Percentiles rank a stretch among this genome's conserved stretches.
phyloP scores from a whole-genome alignment of 2,888 invertebrate species.

The Pseudanteris insignis region DNA sequence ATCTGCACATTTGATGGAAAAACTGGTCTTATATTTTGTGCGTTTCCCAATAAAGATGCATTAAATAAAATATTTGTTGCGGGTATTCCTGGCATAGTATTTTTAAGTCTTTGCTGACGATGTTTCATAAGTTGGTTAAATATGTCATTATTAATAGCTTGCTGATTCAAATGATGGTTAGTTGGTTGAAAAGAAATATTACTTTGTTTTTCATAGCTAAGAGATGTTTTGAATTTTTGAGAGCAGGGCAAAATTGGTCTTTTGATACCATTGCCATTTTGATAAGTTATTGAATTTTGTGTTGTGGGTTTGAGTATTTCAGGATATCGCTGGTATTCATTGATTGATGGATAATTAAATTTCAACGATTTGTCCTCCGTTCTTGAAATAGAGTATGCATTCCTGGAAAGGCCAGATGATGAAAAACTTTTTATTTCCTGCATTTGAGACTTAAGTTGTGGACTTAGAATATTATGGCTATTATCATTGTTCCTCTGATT shows the following conservation, averaged over 20 bases:
- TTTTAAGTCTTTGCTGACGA: conserved; percentile 51
- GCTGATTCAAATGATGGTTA: conserved; percentile 53
- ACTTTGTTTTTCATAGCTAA: conserved; percentile 53
- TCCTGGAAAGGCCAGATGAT: conserved; percentile 58
- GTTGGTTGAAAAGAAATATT: conserved; percentile 52
- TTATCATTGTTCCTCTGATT: conserved; percentile 57
- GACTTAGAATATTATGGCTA: conserved; percentile 55
- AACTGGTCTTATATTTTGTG: conserved; percentile 47
- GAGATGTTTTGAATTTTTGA: conserved; percentile 54
- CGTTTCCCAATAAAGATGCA: conserved; percentile 54
- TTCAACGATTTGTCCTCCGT: conserved; percentile 53
- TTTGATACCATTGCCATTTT: conserved; percentile 50
- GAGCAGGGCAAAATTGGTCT: conserved; percentile 49
- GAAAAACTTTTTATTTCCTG: conserved; percentile 52
- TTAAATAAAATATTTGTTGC: conserved; percentile 59
- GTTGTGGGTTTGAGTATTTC: conserved; percentile 55
- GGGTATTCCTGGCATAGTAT: conserved; percentile 49
- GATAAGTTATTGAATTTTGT: conserved; percentile 51
- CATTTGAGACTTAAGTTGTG: conserved; percentile 27
- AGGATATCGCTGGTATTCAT: conserved; percentile 58
- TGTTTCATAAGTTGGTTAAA: conserved; percentile 59
- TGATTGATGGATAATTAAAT: conserved; percentile 55
- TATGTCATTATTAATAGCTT: conserved; percentile 54
- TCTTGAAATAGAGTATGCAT: conserved; percentile 33
- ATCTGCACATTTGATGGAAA: conserved; percentile 59